Base-by-base conservation (phyloP, 2,888 invertebrate genomes). In the Oscheius sp. region DNA sequence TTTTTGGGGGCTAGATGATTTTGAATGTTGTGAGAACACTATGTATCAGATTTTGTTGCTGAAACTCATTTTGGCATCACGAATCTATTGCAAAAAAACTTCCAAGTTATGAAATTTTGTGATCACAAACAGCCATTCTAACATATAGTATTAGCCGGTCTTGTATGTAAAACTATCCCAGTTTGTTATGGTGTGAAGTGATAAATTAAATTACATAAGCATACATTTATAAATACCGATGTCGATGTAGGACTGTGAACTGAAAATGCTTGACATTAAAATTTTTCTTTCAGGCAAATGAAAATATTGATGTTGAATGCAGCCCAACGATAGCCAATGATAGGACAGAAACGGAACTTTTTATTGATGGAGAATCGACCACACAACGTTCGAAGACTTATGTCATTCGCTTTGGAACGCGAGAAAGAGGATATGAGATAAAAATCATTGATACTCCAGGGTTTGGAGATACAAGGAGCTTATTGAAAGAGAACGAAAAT, bases 381-480 rank as follows among this genome's bases (percentile, higher is more conserved):
- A 59, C 59, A n/a, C 59, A 59, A 17, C 26, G 22, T 0, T 49
- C 62, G n/a, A 62, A 49, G 30, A n/a, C 49, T 5, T 62, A 62
- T 33, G 22, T 24, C 5, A 49, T 62, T 30, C n/a, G n/a, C 2
- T 62, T 17, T 47, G 59, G 59, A 41, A 30, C 49, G 0, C 1
- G 12, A 8, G 50, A 30, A 4, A n/a, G 3, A n/a, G 12, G n/a
- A 20, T 49, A 62, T 12, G n/a, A 5, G 33, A 62, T 64, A 9
- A 36, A 54, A 2, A 50, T 64, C 20, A 64, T 64, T 24, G 64
- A 64, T 20, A 64, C 64, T 1, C 64, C 64, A 20, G 64, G 64
- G 26, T 32, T 64, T 12, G 64, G 64, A 38, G 51, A 64, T 41
- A 24, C 24, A 2, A 24, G 64, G 9, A 54, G 64, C 12, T 6